phyloP scores from a whole-genome alignment of 2,113 vertebrate species.

The Ptyas mucosa region DNA sequence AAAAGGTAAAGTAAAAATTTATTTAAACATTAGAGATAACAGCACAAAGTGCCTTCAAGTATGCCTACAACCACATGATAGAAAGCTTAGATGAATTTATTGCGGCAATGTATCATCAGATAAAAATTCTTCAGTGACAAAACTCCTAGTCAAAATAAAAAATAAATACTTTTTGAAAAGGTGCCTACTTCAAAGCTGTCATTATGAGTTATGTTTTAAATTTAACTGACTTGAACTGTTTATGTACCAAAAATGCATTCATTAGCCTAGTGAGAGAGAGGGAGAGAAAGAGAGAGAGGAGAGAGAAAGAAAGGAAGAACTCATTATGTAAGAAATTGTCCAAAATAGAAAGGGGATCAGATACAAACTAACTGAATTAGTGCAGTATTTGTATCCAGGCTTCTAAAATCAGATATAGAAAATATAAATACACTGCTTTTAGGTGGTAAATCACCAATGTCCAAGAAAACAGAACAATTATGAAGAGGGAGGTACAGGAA shows the following conservation, averaged over 20 bases:
- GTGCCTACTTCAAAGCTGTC: conserved; percentile 74
- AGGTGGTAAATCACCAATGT: conserved; percentile 85
- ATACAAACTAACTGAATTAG: conserved; percentile 75
- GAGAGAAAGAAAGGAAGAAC: conserved; percentile 45
- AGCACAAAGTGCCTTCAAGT: conserved; percentile 59
- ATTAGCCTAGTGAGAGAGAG: conserved; percentile 50
- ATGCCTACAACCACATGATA: conserved; percentile 57
- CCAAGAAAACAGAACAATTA: conserved; percentile 77
- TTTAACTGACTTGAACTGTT: conserved; percentile 65
- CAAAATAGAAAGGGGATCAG: conserved; percentile 71
- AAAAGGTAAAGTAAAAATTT: conserved; percentile 67
- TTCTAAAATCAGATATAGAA: conserved; percentile 86
- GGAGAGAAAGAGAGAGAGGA: conserved; percentile 59
- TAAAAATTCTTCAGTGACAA: conserved; percentile 66
- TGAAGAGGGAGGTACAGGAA: conserved; percentile 36
- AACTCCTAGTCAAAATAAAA: conserved; percentile 71
- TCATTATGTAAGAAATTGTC: conserved; percentile 62
- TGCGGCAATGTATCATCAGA: conserved; percentile 64
- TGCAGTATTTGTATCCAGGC: conserved; percentile 83
- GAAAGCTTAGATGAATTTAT: conserved; percentile 56
- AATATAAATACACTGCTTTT: conserved; percentile 87
- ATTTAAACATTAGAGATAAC: conserved; percentile 56
- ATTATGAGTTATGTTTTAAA: conserved; percentile 66
- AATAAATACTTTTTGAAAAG: conserved; percentile 68
- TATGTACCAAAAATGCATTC: conserved; percentile 67